These are phyloP conservation scores for Ptychadena robeensis DNA, from an alignment of 2,797 vertebrate genomes.

Conservation along the genomic window DNA sequence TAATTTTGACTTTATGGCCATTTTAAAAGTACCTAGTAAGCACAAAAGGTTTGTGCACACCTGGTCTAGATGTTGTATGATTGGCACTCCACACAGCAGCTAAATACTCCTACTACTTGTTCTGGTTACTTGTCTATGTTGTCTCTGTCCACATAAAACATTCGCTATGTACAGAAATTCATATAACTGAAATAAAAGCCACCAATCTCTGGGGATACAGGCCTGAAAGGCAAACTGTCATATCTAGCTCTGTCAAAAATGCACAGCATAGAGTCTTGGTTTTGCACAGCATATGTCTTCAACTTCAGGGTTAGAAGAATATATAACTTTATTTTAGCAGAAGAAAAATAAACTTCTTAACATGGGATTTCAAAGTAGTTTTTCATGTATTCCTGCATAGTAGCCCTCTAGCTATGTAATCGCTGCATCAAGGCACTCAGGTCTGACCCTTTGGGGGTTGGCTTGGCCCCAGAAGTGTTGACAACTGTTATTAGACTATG, in stretches of 20 bases:
- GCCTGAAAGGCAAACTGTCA: neutral
- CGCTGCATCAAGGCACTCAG: slow-evolving; percentile 14
- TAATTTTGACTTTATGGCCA: too few relatives aligned
- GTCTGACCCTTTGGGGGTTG: slow-evolving; percentile 11
- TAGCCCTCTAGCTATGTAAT: slow-evolving; percentile 43
- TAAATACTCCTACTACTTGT: too few relatives aligned
- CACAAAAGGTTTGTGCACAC: too few relatives aligned
- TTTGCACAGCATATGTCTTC: neutral
- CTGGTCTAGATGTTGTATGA: too few relatives aligned
- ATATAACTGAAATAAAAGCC: neutral
- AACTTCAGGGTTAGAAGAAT: neutral
- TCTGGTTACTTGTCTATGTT: neutral
- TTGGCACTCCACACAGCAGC: too few relatives aligned
- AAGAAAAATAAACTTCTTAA: slow-evolving; percentile 33
- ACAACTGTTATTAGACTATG: slow-evolving; percentile 2
- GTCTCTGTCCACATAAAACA: neutral
- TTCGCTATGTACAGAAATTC: neutral
- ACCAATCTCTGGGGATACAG: neutral
- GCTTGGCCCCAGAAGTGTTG: slow-evolving; percentile 18
- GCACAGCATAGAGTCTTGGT: neutral
- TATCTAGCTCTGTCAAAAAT: slow-evolving; percentile 6
- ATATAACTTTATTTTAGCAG: neutral
- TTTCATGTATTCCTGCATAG: slow-evolving; percentile 25
- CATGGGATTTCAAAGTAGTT: slow-evolving; percentile 52
- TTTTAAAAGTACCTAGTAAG: too few relatives aligned